Percentiles rank a stretch among this genome's conserved stretches.
These are phyloP conservation scores for Piezodorus guildinii DNA, from an alignment of 1,140 invertebrate species.

Conservation along the genomic window DNA sequence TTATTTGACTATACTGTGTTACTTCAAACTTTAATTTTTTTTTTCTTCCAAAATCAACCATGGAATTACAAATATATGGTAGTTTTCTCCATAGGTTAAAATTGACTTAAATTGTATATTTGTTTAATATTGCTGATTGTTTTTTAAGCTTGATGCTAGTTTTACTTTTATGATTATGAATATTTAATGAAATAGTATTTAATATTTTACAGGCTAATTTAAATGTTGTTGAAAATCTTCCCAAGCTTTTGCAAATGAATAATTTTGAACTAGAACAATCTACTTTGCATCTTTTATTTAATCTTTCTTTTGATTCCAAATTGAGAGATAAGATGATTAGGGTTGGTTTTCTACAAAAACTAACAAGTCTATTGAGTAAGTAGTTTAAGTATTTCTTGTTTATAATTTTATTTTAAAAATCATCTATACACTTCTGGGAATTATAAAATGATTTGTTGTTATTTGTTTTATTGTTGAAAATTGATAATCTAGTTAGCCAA, in stretches of 20 bases:
- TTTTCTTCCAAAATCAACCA: too few relatives aligned
- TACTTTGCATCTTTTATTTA: slow-evolving; percentile 79
- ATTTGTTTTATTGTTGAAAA: too few relatives aligned
- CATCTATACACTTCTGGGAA: too few relatives aligned
- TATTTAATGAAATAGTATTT: not conserved
- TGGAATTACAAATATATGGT: too few relatives aligned
- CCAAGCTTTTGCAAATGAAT: slow-evolving; percentile 54
- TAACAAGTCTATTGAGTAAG: slow-evolving; percentile 77
- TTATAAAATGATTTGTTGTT: too few relatives aligned
- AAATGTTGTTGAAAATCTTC: slow-evolving; percentile 63
- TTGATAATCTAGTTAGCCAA: too few relatives aligned
- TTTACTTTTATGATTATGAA: not conserved
- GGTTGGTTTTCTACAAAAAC: slow-evolving; percentile 75
- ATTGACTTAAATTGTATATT: too few relatives aligned
- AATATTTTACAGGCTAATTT: slow-evolving; percentile 39
- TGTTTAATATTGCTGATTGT: too few relatives aligned
- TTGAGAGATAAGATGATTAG: slow-evolving; percentile 81
- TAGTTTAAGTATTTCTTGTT: slow-evolving; percentile 22
- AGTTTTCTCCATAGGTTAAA: too few relatives aligned
- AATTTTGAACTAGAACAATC: slow-evolving; percentile 77
- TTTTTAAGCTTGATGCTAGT: not conserved
- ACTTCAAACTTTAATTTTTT: too few relatives aligned
- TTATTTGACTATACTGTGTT: too few relatives aligned
- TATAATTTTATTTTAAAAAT: too few relatives aligned
- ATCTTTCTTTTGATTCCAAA: slow-evolving; percentile 91